Conservation (phyloP, 1,140 invertebrate genomes). For the Temnothorax nylanderi region DNA sequence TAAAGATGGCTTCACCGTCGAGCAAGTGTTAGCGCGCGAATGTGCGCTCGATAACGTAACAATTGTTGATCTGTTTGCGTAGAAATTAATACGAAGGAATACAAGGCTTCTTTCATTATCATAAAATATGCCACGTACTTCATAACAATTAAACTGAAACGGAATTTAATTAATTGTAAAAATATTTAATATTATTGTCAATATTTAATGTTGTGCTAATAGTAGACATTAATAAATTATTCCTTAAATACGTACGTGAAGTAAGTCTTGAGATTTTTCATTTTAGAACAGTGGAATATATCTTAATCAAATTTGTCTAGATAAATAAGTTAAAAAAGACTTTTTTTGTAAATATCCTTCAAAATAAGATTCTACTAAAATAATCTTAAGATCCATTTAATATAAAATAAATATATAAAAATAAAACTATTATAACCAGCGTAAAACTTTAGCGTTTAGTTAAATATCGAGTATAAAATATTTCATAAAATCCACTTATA, state of each 20-base stretch:
- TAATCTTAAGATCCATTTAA: background rate
- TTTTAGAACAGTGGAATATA: background rate
- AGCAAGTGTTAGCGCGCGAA: slow-evolving; percentile 46
- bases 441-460: background rate
- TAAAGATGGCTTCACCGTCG: slow-evolving; percentile 37
- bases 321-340: background rate
- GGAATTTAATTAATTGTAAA: background rate
- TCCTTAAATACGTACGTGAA: background rate
- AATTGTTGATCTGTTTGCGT: slow-evolving; percentile 17
- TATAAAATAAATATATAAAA: background rate
- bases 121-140: background rate
- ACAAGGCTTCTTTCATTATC: background rate
- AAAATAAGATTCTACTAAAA: background rate
- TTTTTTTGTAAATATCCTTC: background rate
- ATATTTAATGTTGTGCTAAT: background rate
- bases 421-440: background rate
- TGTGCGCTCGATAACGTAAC: slow-evolving; percentile 20
- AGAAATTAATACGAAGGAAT: background rate
- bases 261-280: background rate
- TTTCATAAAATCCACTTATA: slow-evolving; percentile 8
- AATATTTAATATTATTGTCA: background rate
- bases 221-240: background rate
- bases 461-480: background rate
- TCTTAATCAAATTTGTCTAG: background rate
- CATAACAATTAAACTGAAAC: background rate